Percentiles rank a stretch among this genome's conserved stretches.
Evolutionary conservation across 2,888 invertebrate species (phyloP).

Genomic region (Bombyx huttoni): DNA sequence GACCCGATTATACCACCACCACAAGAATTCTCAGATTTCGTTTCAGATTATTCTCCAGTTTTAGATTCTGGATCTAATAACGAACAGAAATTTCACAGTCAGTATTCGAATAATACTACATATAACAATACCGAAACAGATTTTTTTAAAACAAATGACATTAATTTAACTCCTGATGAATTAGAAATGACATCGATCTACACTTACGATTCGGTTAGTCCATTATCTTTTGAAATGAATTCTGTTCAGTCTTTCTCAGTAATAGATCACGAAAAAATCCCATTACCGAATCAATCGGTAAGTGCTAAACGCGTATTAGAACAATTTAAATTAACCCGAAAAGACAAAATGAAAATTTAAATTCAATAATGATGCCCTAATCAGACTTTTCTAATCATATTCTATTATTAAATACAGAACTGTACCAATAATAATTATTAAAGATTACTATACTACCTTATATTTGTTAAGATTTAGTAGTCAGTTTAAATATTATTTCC

Average conservation of each 20-base stretch:
- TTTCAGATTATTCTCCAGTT: neutral
- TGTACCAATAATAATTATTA: no score
- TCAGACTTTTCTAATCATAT: no score
- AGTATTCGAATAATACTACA: neutral
- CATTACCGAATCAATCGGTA: neutral
- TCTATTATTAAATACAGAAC: no score
- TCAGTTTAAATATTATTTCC: no score
- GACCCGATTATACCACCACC: conserved; percentile 42
- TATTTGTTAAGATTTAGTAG: no score
- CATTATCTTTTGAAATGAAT: no score
- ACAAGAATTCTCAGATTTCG: conserved; percentile 30
- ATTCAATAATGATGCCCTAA: no score
- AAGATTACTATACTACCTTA: no score
- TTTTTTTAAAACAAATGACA: no score
- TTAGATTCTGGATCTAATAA: neutral
- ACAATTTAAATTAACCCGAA: conserved; percentile 34
- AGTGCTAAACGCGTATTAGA: conserved; percentile 19
- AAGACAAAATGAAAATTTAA: conserved; percentile 20
- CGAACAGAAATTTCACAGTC: neutral
- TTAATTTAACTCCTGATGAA: no score
- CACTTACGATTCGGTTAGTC: no score
- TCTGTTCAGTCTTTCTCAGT: neutral
- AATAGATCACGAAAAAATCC: neutral
- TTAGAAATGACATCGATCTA: no score
- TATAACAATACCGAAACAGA: neutral